Percentiles rank a stretch among this genome's conserved stretches.
Evolutionary conservation across 2,797 vertebrate genomes (phyloP).

Genomic region (Trichosurus vulpecula): DNA sequence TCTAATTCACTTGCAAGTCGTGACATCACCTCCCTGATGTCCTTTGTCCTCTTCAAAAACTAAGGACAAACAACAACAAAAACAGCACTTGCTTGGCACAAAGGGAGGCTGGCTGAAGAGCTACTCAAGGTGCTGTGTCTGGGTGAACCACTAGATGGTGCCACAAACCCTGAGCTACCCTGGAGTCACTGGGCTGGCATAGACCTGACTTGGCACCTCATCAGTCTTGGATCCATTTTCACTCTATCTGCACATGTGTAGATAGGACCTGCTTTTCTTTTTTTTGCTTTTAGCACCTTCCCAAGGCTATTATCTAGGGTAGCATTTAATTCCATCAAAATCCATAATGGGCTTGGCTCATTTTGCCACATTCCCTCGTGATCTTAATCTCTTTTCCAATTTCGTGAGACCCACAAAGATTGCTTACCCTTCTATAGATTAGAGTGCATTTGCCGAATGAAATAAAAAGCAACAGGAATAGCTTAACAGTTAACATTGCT

Average conservation of each 20-base stretch:
- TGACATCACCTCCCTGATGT: background rate
- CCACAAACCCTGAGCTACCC: background rate
- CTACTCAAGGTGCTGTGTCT: background rate
- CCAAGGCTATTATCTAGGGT: background rate
- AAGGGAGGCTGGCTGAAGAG: background rate
- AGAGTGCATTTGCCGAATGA: background rate
- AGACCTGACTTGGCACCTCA: background rate
- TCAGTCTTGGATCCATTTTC: background rate
- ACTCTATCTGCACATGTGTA: background rate
- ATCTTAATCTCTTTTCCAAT: background rate
- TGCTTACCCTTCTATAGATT: background rate
- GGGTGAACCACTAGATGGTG: background rate
- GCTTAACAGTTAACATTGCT: background rate
- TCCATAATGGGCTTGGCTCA: background rate
- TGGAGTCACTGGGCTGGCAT: background rate
- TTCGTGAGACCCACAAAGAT: background rate
- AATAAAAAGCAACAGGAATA: background rate
- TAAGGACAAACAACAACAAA: background rate
- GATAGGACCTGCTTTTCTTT: background rate
- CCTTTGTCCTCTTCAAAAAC: background rate
- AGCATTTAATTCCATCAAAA: background rate
- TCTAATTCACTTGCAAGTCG: background rate
- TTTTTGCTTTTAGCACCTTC: background rate
- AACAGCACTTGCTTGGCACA: background rate
- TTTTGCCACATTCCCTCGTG: background rate